Percentiles rank a stretch among this genome's conserved stretches.
Conservation (phyloP, 2,888 invertebrate species). For the Apeira syringaria region DNA sequence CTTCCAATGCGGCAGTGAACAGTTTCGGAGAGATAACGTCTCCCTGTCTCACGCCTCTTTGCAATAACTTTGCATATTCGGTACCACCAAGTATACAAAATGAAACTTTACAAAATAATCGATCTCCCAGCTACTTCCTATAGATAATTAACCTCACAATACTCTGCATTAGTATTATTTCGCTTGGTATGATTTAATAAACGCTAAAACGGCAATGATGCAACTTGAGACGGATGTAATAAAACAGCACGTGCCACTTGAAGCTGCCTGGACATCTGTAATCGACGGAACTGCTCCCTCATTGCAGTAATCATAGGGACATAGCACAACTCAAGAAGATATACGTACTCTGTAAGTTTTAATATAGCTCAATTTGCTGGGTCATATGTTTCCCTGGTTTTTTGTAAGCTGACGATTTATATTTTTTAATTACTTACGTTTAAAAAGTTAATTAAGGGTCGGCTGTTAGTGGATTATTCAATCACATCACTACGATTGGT, state of each 20-base stretch:
- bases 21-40: too few relatives aligned
- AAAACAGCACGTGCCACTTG: constrained; percentile 16
- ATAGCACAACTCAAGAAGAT: constrained; percentile 4
- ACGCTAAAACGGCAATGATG: constrained; percentile 20
- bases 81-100: too few relatives aligned
- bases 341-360: not conserved
- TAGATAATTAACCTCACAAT: constrained; percentile 11
- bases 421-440: too few relatives aligned
- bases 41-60: too few relatives aligned
- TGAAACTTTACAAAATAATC: not conserved
- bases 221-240: constrained; percentile 13
- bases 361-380: too few relatives aligned
- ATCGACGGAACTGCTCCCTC: constrained; percentile 14
- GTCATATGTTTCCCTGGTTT: too few relatives aligned
- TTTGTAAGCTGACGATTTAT: too few relatives aligned
- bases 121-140: not conserved
- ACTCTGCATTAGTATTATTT: constrained; percentile 4
- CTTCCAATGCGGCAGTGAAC: too few relatives aligned
- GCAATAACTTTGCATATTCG: too few relatives aligned
- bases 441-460: too few relatives aligned
- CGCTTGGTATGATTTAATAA: constrained; percentile 20
- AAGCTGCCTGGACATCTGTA: constrained; percentile 9
- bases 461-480: too few relatives aligned
- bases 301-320: constrained; percentile 12
- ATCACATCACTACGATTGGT: too few relatives aligned